A percentile compares a stretch with the other conserved stretches of the same genome.
These are phyloP conservation scores for Drosophila punjabiensis DNA, from an alignment of 1,140 invertebrate species.

Conservation along the genomic window DNA sequence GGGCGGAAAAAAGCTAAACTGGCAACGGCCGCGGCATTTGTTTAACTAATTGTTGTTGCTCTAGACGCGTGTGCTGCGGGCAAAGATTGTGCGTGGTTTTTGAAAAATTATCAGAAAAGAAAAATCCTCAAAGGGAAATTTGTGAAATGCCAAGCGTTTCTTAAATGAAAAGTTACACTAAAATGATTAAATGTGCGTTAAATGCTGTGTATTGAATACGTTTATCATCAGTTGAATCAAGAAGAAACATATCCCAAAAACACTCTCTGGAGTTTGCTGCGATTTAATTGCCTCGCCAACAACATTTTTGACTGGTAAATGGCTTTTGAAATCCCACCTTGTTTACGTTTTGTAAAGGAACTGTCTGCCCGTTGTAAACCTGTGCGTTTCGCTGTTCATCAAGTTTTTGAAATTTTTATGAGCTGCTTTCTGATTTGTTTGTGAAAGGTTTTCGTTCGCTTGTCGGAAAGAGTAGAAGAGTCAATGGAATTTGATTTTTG, in stretches of 20 bases:
- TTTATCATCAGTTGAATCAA: slow-evolving; percentile 17
- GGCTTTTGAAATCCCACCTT: slow-evolving; percentile 25
- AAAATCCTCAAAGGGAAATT: slow-evolving; percentile 27
- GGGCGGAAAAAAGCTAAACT: slow-evolving; percentile 15
- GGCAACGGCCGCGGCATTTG: not conserved
- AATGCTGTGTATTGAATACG: slow-evolving; percentile 29
- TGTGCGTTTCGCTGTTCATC: slow-evolving; percentile 6
- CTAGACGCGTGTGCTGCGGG: slow-evolving; percentile 18
- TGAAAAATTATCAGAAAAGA: slow-evolving; percentile 29
- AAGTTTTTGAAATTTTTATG: slow-evolving; percentile 13
- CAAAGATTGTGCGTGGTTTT: slow-evolving; percentile 38
- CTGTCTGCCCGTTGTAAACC: slow-evolving; percentile 14
- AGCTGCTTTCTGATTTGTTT: slow-evolving; percentile 32
- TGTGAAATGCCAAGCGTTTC: slow-evolving; percentile 17
- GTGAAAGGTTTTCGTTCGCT: not conserved
- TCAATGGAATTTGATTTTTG: slow-evolving; percentile 27
- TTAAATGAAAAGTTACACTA: slow-evolving; percentile 24
- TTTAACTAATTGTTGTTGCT: slow-evolving; percentile 24
- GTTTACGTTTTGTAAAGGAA: slow-evolving; percentile 33
- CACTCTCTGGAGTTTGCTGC: slow-evolving; percentile 19
- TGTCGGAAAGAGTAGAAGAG: not conserved
- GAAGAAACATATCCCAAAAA: slow-evolving; percentile 33
- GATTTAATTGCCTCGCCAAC: slow-evolving; percentile 28
- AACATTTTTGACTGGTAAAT: slow-evolving; percentile 45
- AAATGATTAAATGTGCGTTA: slow-evolving; percentile 32